Conservation (phyloP, 2,113 vertebrate species). For the Passerina amoena region DNA sequence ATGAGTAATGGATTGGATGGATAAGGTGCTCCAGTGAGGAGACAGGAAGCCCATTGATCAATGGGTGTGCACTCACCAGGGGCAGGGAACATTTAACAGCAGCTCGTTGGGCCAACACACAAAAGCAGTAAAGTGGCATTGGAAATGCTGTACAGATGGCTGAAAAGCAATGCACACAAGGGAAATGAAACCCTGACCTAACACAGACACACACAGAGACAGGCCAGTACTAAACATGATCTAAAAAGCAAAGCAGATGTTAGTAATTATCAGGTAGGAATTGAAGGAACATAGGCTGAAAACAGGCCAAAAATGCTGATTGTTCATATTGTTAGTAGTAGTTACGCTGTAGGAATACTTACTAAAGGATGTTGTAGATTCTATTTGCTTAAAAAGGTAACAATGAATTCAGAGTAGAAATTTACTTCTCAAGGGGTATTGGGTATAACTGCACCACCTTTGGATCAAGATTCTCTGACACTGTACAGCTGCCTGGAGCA, state of each 20-base stretch:
- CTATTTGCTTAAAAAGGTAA: not conserved
- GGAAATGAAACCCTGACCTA: not conserved
- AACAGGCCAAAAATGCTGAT: not conserved
- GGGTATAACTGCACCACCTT: not conserved
- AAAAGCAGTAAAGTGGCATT: not conserved
- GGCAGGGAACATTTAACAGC: not conserved
- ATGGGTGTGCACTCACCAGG: not conserved
- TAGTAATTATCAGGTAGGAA: not conserved
- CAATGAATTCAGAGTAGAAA: not conserved
- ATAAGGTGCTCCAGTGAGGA: not conserved
- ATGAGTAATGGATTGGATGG: not conserved
- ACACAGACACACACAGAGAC: not conserved
- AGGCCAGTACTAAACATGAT: not conserved
- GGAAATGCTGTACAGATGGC: not conserved
- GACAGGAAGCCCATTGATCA: not conserved
- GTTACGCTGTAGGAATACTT: not conserved
- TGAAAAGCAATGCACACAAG: not conserved
- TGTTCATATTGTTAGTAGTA: not conserved
- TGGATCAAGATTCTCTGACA: not conserved
- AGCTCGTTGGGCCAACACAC: not conserved
- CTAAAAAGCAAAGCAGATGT: not conserved
- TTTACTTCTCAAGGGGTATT: not conserved
- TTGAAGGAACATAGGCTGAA: not conserved
- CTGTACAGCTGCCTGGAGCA: not conserved
- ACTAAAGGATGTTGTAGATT: not conserved